Evolutionary conservation across 1,140 invertebrate genomes (phyloP), one percentile per base, ranked within the genome.

Genomic region (Drosophila bocqueti): DNA sequence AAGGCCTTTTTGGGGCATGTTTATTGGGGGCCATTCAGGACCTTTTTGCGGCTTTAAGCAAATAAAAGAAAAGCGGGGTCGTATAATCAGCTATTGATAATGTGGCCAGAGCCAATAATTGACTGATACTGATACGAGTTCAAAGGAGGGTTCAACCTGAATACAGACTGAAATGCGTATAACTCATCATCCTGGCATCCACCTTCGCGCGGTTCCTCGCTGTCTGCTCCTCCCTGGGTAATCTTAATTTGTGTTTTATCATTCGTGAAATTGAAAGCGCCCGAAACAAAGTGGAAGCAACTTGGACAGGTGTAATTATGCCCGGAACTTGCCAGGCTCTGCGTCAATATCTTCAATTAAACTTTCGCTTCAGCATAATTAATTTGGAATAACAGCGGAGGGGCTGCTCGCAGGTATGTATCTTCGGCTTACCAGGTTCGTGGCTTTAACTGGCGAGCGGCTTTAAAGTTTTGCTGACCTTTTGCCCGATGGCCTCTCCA

Each of bases 261-360:
- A 90, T 78, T 85, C 85, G 85, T 90, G 85, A 90, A 90, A 90
- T 90, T 90, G 78, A 90, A 79, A 57, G 59, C 36, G 76, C 24
- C 66, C 38, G 60, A 79, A 69, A 86, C 79, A 79, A 87, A 74
- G 72, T 74, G 64, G 63, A 74, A 31, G 60, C 58, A 90, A 62
- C 67, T 90, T 79, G 63, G 85, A 90, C 85, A 90, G 85, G 86
- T 90, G 81, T 90, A 91, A 90, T 90, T 90, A 91, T 85, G 63
- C 47, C 45, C 66, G 38, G 42, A 64, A 24, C 42, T 40, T 42
- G 71, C 43, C 77, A 64, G 81, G 59, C 38, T 55, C 57, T 74
- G 62, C 74, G 47, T 78, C 55, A 78, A 78, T 83, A 82, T 78
- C 79, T 89, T 89, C 84, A 89, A 89, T 84, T 84, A 84, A 89